These are phyloP conservation scores for Sinhomidia bicolor DNA, from an alignment of 2,888 invertebrate species.

Conservation along the genomic window DNA sequence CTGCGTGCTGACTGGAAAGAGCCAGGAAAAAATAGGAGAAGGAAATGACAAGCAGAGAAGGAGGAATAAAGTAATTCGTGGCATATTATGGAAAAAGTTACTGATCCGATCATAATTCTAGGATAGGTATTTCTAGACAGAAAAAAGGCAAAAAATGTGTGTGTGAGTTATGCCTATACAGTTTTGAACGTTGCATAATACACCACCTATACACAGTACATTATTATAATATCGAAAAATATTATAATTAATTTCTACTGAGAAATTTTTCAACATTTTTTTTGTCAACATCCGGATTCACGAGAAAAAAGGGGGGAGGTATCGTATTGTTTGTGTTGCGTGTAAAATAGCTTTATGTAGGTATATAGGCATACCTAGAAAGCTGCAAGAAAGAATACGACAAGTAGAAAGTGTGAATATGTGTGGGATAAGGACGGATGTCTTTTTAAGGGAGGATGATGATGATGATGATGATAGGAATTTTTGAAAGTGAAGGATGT, in stretches of 20 bases:
- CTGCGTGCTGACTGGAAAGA: constrained; percentile 26
- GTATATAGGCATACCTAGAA: too few relatives aligned
- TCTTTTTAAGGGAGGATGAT: too few relatives aligned
- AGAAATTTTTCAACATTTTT: not conserved
- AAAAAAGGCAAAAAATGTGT: too few relatives aligned
- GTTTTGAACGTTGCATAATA: not conserved
- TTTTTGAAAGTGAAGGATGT: too few relatives aligned
- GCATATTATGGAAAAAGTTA: constrained; percentile 23
- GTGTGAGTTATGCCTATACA: too few relatives aligned
- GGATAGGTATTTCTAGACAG: too few relatives aligned
- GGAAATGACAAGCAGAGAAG: too few relatives aligned
- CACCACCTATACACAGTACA: not conserved
- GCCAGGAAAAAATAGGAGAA: constrained; percentile 42
- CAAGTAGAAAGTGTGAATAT: too few relatives aligned
- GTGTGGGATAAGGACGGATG: too few relatives aligned
- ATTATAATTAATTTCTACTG: not conserved
- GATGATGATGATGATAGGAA: too few relatives aligned
- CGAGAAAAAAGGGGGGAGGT: not conserved
- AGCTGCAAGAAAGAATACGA: too few relatives aligned
- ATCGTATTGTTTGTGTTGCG: not conserved
- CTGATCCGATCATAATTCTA: constrained; percentile 48
- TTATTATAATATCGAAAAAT: not conserved
- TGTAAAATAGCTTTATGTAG: not conserved
- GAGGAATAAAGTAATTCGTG: constrained; percentile 53
- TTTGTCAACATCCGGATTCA: not conserved